Percentiles rank a stretch among this genome's conserved stretches.
Conservation (phyloP, 2,113 vertebrate genomes). For the Saccopteryx leptura region DNA sequence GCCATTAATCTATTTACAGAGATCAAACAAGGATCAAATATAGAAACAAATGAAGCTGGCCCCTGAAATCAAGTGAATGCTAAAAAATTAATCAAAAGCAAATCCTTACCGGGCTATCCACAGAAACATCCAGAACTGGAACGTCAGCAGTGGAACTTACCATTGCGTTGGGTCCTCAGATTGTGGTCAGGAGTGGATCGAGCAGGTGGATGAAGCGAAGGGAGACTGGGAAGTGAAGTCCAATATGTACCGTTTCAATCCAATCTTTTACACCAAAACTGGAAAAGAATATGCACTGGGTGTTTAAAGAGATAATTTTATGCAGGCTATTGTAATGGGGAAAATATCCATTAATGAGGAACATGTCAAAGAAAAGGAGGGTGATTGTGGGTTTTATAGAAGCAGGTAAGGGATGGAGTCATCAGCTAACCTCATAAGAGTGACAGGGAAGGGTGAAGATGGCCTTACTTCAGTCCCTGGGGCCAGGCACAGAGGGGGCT, state of each 20-base stretch:
- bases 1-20: background rate
- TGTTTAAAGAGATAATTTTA: background rate
- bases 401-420: background rate
- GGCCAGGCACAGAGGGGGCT: too few species aligned
- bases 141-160: background rate
- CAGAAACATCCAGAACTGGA: background rate
- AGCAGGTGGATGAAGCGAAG: background rate
- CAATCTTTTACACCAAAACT: background rate
- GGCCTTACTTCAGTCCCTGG: background rate
- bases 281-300: too few species aligned
- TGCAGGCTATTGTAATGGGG: background rate
- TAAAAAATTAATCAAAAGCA: background rate
- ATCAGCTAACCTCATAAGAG: background rate
- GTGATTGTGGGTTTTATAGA: background rate
- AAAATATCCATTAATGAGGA: background rate
- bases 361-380: background rate
- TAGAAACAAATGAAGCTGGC: background rate
- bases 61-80: background rate
- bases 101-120: background rate
- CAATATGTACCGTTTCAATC: background rate
- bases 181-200: background rate
- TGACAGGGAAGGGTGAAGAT: background rate
- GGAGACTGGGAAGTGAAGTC: background rate
- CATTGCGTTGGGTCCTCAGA: fast-evolving
- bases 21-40: background rate